Percentiles rank a stretch among this genome's conserved stretches.
These are phyloP conservation scores for Myiothlypis chrysogaster DNA, from an alignment of 2,797 vertebrate genomes.

Conservation along the genomic window DNA sequence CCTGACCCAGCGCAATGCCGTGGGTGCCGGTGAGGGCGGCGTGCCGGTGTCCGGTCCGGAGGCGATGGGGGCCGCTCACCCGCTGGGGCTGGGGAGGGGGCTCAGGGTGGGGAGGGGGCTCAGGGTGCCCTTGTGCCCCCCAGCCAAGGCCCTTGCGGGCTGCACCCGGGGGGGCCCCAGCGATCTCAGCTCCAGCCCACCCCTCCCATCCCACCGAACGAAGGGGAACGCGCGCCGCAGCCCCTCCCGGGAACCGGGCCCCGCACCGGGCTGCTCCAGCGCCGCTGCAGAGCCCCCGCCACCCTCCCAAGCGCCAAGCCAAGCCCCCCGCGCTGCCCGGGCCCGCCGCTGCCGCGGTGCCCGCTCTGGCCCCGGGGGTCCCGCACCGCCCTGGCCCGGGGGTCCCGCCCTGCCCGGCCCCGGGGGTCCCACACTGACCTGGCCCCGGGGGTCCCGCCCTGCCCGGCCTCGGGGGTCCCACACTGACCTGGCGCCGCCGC, in stretches of 20 bases:
- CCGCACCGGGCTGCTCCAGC: background rate
- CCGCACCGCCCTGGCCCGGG: background rate
- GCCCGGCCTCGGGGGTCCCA: too few species aligned
- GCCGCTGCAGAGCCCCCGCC: background rate
- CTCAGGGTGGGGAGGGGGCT: background rate
- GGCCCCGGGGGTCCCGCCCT: too few species aligned
- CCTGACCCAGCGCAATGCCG: fast-evolving
- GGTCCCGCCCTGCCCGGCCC: background rate
- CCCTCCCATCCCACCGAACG: background rate
- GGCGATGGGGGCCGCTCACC: background rate
- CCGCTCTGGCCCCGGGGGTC: too few species aligned
- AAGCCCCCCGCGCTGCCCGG: background rate
- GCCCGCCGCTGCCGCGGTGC: too few species aligned
- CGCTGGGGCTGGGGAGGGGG: fast-evolving
- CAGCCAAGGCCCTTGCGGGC: fast-evolving
- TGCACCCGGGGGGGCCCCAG: background rate
- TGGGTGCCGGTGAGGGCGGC: background rate
- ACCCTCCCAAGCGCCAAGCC: background rate
- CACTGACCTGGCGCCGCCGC: background rate
- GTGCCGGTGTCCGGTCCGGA: background rate
- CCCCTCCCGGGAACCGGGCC: background rate
- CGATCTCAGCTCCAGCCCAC: background rate
- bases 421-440: too few species aligned
- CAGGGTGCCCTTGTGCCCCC: background rate
- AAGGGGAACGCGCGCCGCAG: background rate